Base-by-base conservation (phyloP, 2,113 vertebrate genomes). In the Thamnophis sirtalis region DNA sequence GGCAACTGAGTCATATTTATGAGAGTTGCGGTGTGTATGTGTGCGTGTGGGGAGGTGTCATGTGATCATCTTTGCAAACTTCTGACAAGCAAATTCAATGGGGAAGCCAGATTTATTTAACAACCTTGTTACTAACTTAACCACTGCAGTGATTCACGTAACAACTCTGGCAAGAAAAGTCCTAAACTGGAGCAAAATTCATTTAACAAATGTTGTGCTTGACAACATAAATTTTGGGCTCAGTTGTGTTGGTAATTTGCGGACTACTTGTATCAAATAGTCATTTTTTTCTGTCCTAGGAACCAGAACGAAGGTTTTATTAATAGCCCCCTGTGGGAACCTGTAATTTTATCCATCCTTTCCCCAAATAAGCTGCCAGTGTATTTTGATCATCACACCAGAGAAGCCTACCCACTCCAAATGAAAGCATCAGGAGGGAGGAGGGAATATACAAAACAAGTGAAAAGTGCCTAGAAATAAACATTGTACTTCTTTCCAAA, bases 401-500 rank as follows among this genome's bases (percentile, higher is more conserved):
- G n/a, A 26, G 58, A 91, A 38, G n/a, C 8, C 43, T 26, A 49
- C 90, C 56, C 8, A 38, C 9, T 13, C 51, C 13, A 21, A 26
- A 13, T n/a, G 22, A 49, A 85, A 19, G 17, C 48, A 22, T 51
- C 43, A 43, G 3, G 43, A 55, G 33, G 28, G 51, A 28, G 38
- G 33, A 58, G 53, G 21, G 22, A 54, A n/a, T 48, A n/a, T 11
- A 53, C 38, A 48, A 80, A 54, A 43, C n/a, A 68, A 80, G 54
- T 43, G 50, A 87, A 84, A 88, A 33, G 24, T 88, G 43, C n/a
- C 53, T 84, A 88, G 73, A 56, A 90, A 90, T 19, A 89, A 89
- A 54, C 26, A 26, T 55, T 49, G n/a, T 53, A 51, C 33, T 94
- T 90, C 9, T 49, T 19, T 93, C 86, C 88, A 91, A 92, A 92